phyloP scores from a whole-genome alignment of 2,113 vertebrate species.

The Pachycephala philippinensis region DNA sequence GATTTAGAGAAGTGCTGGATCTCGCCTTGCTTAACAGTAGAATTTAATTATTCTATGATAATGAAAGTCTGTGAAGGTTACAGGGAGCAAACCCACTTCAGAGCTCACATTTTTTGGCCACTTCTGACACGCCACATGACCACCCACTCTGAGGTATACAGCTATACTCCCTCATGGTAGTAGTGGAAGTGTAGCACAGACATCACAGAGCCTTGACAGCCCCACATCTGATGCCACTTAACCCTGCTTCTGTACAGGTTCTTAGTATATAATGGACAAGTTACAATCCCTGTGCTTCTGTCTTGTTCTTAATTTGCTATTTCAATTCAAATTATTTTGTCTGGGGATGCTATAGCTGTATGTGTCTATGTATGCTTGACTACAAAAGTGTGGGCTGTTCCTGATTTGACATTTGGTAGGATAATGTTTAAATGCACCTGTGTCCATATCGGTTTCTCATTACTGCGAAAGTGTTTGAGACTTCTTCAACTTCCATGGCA shows the following conservation, averaged over 20 bases:
- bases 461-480: neutral
- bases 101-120: neutral
- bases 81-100: neutral
- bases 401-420: neutral
- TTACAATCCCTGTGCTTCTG: neutral
- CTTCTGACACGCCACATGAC: neutral
- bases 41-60: slow-evolving; percentile 45
- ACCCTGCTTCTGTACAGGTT: neutral
- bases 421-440: neutral
- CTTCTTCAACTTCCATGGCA: neutral
- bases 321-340: neutral
- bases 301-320: neutral
- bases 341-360: neutral
- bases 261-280: neutral
- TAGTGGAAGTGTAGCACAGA: neutral
- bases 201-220: neutral
- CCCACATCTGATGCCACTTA: neutral
- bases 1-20: slow-evolving; percentile 31
- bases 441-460: neutral
- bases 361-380: neutral
- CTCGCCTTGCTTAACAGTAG: neutral
- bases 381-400: neutral
- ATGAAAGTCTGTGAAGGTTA: neutral
- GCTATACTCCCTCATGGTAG: neutral
- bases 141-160: neutral